phyloP scores from a whole-genome alignment of 2,797 vertebrate species.

The Phylloscopus collybita region DNA sequence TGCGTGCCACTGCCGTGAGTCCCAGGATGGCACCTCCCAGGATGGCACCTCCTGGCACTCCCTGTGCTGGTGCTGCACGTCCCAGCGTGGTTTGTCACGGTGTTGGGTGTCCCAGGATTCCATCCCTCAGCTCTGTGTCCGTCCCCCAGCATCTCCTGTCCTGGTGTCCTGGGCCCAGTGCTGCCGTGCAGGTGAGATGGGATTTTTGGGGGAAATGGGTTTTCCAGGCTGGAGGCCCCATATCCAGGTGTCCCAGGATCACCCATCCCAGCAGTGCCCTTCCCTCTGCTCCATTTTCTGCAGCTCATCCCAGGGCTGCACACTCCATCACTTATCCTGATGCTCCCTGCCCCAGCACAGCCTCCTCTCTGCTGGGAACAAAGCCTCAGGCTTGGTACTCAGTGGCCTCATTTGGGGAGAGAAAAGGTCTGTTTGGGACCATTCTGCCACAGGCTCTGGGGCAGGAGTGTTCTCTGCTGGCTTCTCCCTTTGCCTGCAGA shows the following conservation, averaged over 20 bases:
- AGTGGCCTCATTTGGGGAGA: background rate
- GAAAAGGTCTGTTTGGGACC: background rate
- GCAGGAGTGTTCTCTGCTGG: background rate
- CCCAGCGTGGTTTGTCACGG: background rate
- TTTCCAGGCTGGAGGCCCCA: background rate
- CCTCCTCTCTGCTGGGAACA: background rate
- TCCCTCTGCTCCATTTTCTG: background rate
- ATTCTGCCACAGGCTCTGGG: background rate
- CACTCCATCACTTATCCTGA: fast-evolving
- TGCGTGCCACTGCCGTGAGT: background rate
- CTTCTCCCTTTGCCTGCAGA: background rate
- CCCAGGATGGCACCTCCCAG: background rate
- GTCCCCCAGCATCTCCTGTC: background rate
- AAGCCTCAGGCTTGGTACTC: background rate
- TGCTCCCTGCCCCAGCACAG: background rate
- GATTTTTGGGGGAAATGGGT: background rate
- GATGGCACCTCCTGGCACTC: background rate
- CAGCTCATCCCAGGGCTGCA: background rate
- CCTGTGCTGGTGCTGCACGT: fast-evolving
- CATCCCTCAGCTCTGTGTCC: too few relatives aligned
- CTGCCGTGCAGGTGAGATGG: fast-evolving
- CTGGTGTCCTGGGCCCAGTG: background rate
- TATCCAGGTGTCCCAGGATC: background rate
- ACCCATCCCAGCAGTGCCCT: background rate
- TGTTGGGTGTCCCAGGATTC: background rate